phyloP scores from a whole-genome alignment of 2,113 vertebrate genomes.

The Actenoides hombroni region DNA sequence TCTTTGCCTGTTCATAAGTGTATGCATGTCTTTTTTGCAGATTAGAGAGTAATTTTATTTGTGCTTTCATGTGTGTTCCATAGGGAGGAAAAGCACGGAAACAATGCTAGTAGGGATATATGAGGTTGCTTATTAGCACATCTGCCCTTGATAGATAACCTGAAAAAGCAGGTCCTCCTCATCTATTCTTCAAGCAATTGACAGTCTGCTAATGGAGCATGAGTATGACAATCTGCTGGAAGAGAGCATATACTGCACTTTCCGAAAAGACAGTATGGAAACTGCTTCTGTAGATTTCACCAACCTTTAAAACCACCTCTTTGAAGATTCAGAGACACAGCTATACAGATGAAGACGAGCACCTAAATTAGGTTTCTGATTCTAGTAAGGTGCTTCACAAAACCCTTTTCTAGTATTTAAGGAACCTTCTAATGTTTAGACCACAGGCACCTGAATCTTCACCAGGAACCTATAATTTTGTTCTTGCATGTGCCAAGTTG shows the following conservation, averaged over 20 bases:
- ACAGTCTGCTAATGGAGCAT: not conserved
- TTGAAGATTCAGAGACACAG: not conserved
- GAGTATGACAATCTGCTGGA: not conserved
- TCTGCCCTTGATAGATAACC: not conserved
- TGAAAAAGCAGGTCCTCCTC: not conserved
- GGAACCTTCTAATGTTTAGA: not conserved
- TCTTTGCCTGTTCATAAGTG: not conserved
- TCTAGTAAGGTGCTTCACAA: not conserved
- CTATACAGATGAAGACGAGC: fast-evolving
- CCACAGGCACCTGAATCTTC: not conserved
- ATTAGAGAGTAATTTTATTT: not conserved
- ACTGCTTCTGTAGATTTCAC: not conserved
- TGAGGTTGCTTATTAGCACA: not conserved
- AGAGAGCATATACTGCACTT: not conserved
- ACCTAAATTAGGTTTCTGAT: not conserved
- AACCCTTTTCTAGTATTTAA: not conserved
- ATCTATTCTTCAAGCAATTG: not conserved
- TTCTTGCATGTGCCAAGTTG: not conserved
- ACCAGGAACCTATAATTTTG: not conserved
- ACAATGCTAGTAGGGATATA: not conserved
- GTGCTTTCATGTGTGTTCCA: not conserved
- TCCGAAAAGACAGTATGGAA: not conserved
- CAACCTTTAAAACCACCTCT: not conserved
- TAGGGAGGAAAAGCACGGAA: not conserved
- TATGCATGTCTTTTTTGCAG: not conserved